Conservation (phyloP, 2,113 vertebrate genomes). For the Semicossyphus pulcher region DNA sequence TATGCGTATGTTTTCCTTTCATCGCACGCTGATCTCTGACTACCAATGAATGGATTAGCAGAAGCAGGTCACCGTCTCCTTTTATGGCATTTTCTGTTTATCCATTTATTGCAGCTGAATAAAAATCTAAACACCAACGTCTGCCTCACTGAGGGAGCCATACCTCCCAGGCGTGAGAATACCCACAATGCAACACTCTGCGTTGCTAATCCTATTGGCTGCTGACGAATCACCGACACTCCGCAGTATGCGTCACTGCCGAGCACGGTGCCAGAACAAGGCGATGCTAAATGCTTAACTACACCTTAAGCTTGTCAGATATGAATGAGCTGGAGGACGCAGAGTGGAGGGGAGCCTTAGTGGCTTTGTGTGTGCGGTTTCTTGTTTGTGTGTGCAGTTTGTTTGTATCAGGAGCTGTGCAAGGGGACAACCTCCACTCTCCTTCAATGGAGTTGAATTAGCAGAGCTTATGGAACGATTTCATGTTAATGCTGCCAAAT, state of each 20-base stretch:
- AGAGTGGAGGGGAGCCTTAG: slow-evolving; percentile 39
- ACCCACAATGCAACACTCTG: slow-evolving; percentile 69
- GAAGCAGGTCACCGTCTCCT: slow-evolving; percentile 43
- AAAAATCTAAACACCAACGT: slow-evolving; percentile 48
- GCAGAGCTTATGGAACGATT: slow-evolving; percentile 70
- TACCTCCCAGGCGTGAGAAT: slow-evolving; percentile 55
- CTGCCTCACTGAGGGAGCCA: slow-evolving; percentile 27
- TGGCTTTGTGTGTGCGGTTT: slow-evolving; percentile 21
- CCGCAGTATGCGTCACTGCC: slow-evolving; percentile 68
- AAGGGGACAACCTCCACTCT: slow-evolving; percentile 39
- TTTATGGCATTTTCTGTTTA: slow-evolving; percentile 31
- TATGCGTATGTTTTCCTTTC: slow-evolving; percentile 34
- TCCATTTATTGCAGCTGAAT: slow-evolving; percentile 35
- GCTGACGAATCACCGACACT: slow-evolving; percentile 59
- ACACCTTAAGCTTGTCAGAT: slow-evolving; percentile 66
- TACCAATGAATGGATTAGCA: slow-evolving; percentile 55
- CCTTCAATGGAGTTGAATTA: slow-evolving; percentile 71
- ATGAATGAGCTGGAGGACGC: slow-evolving; percentile 67
- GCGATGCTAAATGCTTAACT: slow-evolving; percentile 65
- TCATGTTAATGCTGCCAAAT: slow-evolving; percentile 79
- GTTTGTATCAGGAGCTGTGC: slow-evolving; percentile 10
- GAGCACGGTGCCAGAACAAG: slow-evolving; percentile 46
- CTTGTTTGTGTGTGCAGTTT: slow-evolving; percentile 6
- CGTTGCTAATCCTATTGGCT: slow-evolving; percentile 71
- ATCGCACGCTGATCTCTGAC: slow-evolving; percentile 16